These are phyloP conservation scores for Etia nguti DNA, from an alignment of 2,113 vertebrate species.

Conservation along the genomic window DNA sequence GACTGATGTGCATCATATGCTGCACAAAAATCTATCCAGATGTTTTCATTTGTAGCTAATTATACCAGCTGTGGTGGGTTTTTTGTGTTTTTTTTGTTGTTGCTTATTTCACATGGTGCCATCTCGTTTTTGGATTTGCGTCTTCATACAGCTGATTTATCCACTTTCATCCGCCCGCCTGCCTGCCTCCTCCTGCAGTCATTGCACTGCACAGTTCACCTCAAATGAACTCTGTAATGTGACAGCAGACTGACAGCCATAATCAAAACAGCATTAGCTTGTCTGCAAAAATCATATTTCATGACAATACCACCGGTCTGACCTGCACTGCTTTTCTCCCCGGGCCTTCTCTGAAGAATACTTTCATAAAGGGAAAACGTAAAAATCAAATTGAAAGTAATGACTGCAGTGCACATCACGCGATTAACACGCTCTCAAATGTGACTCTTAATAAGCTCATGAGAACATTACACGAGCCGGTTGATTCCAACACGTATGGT, in stretches of 20 bases:
- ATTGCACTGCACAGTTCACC: slow-evolving; percentile 5
- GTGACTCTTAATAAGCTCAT: not conserved
- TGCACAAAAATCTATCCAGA: not conserved
- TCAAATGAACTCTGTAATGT: slow-evolving; percentile 8
- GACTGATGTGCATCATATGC: not conserved
- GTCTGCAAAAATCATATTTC: not conserved
- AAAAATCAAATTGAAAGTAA: not conserved
- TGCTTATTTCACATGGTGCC: not conserved
- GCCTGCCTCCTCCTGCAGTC: not conserved
- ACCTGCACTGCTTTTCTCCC: not conserved
- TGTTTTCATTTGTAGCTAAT: not conserved
- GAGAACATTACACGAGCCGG: not conserved
- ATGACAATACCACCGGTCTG: not conserved
- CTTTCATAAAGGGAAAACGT: not conserved
- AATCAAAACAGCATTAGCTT: slow-evolving; percentile 25
- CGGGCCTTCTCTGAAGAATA: not conserved
- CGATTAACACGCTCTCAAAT: not conserved
- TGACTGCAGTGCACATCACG: not conserved
- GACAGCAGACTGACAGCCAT: slow-evolving; percentile 24
- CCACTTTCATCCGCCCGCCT: not conserved
- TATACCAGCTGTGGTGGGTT: not conserved
- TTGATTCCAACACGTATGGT: not conserved
- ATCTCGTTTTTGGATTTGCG: not conserved
- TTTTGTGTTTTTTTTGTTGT: not conserved
- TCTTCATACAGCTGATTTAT: not conserved